phyloP scores from a whole-genome alignment of 2,113 vertebrate genomes.

The Engraulis encrasicolus region DNA sequence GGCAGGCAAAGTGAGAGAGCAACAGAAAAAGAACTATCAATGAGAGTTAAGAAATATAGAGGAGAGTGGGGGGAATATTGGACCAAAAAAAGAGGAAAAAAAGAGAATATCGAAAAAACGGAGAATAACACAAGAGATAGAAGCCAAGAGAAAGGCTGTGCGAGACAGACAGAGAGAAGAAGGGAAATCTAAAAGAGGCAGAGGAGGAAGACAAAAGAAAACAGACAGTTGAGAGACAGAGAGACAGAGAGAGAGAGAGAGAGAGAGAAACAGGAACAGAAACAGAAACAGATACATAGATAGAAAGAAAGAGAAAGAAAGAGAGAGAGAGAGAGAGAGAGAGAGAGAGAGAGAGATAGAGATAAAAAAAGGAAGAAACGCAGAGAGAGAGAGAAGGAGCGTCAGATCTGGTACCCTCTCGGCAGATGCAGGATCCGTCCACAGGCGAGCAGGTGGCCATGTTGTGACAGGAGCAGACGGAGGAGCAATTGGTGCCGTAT shows the following conservation, averaged over 20 bases:
- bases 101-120: too few species aligned
- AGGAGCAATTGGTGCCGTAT: conserved; percentile 88
- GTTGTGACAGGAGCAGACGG: conserved; percentile 87
- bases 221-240: neutral
- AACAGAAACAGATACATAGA: neutral
- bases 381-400: conserved; percentile 20
- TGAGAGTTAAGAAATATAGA: too few species aligned
- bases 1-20: too few species aligned
- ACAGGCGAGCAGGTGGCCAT: conserved; percentile 84
- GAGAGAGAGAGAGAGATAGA: neutral
- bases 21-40: too few species aligned
- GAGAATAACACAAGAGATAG: neutral
- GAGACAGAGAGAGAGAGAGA: neutral
- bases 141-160: neutral
- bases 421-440: conserved; percentile 92
- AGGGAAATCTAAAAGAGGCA: neutral
- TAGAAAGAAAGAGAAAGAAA: neutral
- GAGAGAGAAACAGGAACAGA: neutral
- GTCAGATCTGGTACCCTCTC: conserved; percentile 80
- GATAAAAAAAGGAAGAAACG: neutral
- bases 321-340: neutral
- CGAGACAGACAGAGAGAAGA: neutral
- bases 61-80: too few species aligned
- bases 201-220: too few species aligned
- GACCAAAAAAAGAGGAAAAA: too few species aligned